Evolutionary conservation across 2,888 invertebrate genomes (phyloP).

Genomic region (Troilus luridus): DNA sequence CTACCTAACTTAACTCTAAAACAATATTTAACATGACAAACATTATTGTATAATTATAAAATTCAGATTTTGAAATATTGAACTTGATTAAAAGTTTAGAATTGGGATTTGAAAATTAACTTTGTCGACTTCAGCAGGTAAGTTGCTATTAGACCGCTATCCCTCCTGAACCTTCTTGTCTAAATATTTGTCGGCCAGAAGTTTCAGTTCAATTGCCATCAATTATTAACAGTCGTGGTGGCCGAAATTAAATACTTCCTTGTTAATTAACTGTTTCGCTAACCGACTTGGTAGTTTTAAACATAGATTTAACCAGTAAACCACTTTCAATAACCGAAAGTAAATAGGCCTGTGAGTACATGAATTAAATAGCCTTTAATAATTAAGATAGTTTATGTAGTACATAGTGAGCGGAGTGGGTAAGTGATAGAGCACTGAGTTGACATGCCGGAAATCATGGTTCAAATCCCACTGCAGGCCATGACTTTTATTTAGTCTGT

Average conservation of each 20-base stretch:
- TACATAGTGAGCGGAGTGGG: no score
- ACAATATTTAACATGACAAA: not conserved
- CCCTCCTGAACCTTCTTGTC: not conserved
- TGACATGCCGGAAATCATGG: no score
- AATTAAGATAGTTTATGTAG: no score
- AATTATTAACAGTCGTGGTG: not conserved
- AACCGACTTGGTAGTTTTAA: not conserved
- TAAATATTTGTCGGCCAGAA: not conserved
- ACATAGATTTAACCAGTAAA: not conserved
- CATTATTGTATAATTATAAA: constrained; percentile 33
- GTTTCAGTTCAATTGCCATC: not conserved
- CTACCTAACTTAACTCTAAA: not conserved
- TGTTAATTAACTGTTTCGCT: not conserved
- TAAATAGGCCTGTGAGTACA: no score
- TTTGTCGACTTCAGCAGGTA: not conserved
- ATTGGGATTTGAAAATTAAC: not conserved
- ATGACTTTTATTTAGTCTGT: no score
- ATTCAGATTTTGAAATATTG: constrained; percentile 12
- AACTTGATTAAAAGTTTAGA: not conserved
- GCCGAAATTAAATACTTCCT: not conserved
- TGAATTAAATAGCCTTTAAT: no score
- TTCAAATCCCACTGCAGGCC: no score
- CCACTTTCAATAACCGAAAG: no score
- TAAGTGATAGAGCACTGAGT: no score
- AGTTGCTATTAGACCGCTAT: not conserved